Base-by-base conservation (phyloP, 2,888 invertebrate species). In the Sthenelais limicola region DNA sequence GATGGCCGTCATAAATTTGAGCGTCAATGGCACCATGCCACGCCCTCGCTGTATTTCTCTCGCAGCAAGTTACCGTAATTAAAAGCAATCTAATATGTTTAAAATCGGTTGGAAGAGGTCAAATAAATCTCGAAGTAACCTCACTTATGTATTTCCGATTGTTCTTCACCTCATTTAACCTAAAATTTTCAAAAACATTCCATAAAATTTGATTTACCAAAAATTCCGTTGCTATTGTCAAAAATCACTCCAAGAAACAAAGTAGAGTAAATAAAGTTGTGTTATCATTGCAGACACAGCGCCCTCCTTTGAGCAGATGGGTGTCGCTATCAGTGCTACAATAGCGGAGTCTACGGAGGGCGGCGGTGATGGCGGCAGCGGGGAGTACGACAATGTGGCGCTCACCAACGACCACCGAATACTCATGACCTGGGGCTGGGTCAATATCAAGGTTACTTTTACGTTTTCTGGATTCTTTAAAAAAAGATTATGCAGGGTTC, bases 241-340 rank as follows among this genome's bases (percentile, higher is more conserved):
- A 43, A 43, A n/a, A n/a, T n/a, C n/a, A n/a, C n/a, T n/a, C n/a
- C n/a, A n/a, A n/a, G n/a, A n/a, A n/a, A n/a, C n/a, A n/a, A n/a
- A 15, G 43, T 15, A 15, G 43, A 12, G 49, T 9, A n/a, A n/a
- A n/a, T n/a, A n/a, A 43, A 33, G 21, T 24, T 73, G 21, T 58
- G 54, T 5, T 58, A 35, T 68, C 58, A 47, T 71, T 78, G 43
- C 82, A 88, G 89, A 88, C 72, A 87, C 87, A 56, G 91, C 91
- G 56, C 92, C 94, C 7, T 93, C 94, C 75, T 94, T 94, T 86
- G 92, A 92, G 67, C 92, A 93, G 86, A 93, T 94, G 90, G 93
- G 91, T 81, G 90, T 91, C 74, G 92, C 93, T 81, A 90, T 94
- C 68, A 90, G 92, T 78, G 86, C 90, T 73, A 88, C 92, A 51